A percentile compares a stretch with the other conserved stretches of the same genome.
Conservation (phyloP, 2,888 invertebrate genomes). For the Drepanosiphum platanoidis region DNA sequence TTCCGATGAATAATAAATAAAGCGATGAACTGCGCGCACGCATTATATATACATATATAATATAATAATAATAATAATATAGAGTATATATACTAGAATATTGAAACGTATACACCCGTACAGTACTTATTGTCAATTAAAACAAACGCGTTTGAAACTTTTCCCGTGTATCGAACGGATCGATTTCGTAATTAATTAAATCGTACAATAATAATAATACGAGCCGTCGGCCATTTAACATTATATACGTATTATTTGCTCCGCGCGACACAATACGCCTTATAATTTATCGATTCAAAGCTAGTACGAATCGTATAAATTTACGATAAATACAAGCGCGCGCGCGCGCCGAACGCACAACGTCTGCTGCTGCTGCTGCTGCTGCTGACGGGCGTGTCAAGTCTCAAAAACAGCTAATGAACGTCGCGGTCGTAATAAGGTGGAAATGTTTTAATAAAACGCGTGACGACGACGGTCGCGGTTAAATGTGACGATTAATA, state of each 20-base stretch:
- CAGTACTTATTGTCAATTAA: background rate
- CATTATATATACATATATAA: too few species aligned
- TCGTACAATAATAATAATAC: background rate
- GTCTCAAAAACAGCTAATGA: background rate
- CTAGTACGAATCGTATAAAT: background rate
- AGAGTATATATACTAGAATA: too few species aligned
- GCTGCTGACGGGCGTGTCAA: background rate
- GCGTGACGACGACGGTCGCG: background rate
- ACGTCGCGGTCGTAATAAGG: background rate
- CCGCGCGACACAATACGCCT: background rate
- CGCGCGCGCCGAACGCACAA: background rate
- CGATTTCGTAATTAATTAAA: slow-evolving; percentile 22
- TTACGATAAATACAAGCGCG: background rate
- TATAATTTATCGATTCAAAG: background rate
- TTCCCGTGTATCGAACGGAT: background rate
- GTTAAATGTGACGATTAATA: background rate
- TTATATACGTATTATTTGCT: background rate
- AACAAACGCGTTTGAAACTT: background rate
- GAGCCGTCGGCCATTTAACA: background rate
- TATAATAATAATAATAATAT: too few species aligned
- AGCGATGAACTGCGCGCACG: too few species aligned
- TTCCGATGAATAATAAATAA: too few species aligned
- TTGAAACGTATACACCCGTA: background rate
- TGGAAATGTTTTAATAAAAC: background rate
- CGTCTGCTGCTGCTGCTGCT: background rate